phyloP scores from a whole-genome alignment of 1,140 invertebrate species.

The Plutomurus gul region DNA sequence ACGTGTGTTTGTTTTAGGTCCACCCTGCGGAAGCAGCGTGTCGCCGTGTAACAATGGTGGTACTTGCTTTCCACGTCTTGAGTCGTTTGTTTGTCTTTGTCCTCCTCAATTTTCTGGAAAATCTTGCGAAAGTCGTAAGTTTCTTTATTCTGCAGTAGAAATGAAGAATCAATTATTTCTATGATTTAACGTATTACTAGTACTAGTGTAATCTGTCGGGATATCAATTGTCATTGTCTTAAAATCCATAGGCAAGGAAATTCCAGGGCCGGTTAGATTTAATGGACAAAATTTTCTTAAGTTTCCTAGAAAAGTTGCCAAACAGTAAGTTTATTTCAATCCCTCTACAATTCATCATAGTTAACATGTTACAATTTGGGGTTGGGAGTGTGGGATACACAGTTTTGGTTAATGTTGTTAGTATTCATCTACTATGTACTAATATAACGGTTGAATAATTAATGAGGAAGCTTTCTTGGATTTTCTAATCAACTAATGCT shows the following conservation, averaged over 20 bases:
- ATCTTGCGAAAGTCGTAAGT: conserved; percentile 73
- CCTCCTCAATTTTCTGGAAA: conserved; percentile 67
- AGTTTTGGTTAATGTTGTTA: no score
- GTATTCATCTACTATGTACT: not conserved
- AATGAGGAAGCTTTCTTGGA: not conserved
- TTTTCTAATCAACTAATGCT: conserved; percentile 29
- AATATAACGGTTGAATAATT: not conserved
- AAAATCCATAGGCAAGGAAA: conserved; percentile 60
- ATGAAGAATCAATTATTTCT: no score
- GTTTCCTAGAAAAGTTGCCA: conserved; percentile 65
- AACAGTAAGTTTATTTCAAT: conserved; percentile 61
- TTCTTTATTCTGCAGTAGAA: not conserved
- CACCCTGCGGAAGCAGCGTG: conserved; percentile 69
- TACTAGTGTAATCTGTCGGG: no score
- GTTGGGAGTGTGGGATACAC: not conserved
- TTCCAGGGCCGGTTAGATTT: conserved; percentile 66
- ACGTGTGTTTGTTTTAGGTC: conserved; percentile 69
- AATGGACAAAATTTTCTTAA: conserved; percentile 68
- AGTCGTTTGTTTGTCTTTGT: conserved; percentile 73
- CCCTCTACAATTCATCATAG: not conserved
- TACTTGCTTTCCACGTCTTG: conserved; percentile 71
- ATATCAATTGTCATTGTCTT: no score
- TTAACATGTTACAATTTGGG: not conserved
- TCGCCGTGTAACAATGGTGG: conserved; percentile 73
- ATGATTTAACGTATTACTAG: no score